Evolutionary conservation across 2,888 invertebrate species (phyloP).

Genomic region (Lysandra bellargus): DNA sequence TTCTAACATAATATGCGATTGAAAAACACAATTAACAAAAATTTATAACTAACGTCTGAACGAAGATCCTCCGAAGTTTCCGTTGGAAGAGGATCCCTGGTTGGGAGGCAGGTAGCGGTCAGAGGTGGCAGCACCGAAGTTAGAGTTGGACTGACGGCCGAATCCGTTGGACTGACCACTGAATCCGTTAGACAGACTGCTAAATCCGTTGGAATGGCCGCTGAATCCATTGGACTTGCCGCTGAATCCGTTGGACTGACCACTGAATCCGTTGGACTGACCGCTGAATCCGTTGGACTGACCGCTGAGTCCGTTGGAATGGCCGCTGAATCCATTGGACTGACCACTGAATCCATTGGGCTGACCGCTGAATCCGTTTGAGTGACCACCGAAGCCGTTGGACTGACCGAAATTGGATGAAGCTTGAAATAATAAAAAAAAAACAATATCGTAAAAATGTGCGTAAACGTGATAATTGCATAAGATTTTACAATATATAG

Average conservation of each 20-base stretch:
- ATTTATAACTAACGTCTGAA: conserved; percentile 41
- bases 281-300: background rate
- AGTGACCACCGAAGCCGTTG: conserved; percentile 3
- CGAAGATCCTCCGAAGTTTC: conserved; percentile 38
- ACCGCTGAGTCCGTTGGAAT: background rate
- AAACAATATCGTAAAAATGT: background rate
- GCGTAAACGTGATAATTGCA: too few relatives aligned
- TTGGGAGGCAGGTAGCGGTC: conserved; percentile 71
- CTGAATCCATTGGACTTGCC: background rate
- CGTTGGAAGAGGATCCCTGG: conserved; percentile 52
- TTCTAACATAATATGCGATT: too few relatives aligned
- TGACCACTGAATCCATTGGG: conserved; percentile 16
- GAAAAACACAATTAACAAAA: too few relatives aligned
- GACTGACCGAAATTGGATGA: conserved; percentile 10
- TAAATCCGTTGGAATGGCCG: background rate
- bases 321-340: background rate
- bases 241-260: background rate
- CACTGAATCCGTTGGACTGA: background rate
- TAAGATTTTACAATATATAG: too few relatives aligned
- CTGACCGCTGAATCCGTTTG: conserved; percentile 39
- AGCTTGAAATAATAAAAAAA: background rate
- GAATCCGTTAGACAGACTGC: background rate
- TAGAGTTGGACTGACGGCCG: conserved; percentile 26
- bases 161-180: background rate
- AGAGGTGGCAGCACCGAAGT: conserved; percentile 55